Evolutionary conservation across 2,797 vertebrate species (phyloP).

Genomic region (Huso huso): DNA sequence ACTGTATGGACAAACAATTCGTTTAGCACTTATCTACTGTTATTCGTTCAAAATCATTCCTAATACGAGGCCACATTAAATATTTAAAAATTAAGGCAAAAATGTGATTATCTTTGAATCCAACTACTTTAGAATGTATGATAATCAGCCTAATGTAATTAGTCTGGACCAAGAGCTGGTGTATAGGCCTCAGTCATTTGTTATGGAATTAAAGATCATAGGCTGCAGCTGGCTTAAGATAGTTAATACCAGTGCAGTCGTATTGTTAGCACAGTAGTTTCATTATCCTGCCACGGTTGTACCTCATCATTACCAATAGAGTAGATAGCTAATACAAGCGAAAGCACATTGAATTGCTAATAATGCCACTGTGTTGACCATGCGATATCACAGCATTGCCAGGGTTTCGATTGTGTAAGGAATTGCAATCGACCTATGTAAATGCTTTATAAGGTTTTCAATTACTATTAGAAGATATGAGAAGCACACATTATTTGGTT

Average conservation of each 20-base stretch:
- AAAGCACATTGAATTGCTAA: no score
- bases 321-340: no score
- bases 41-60: not conserved
- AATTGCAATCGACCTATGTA: no score
- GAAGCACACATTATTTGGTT: no score
- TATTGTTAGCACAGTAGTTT: not conserved
- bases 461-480: no score
- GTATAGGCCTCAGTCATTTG: conserved; percentile 6
- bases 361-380: no score
- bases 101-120: conserved; percentile 16
- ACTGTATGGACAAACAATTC: no score
- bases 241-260: not conserved
- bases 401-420: no score
- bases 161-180: conserved; percentile 4
- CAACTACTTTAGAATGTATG: conserved; percentile 12
- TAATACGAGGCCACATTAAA: conserved; percentile 4
- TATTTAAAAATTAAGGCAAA: conserved; percentile 11
- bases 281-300: not conserved
- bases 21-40: no score
- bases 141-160: conserved; percentile 21
- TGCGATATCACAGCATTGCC: no score
- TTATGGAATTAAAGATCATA: conserved; percentile 5
- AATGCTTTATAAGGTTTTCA: no score
- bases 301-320: not conserved
- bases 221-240: not conserved